Base-by-base conservation (phyloP, 2,888 invertebrate species). In the Odontothrips loti region DNA sequence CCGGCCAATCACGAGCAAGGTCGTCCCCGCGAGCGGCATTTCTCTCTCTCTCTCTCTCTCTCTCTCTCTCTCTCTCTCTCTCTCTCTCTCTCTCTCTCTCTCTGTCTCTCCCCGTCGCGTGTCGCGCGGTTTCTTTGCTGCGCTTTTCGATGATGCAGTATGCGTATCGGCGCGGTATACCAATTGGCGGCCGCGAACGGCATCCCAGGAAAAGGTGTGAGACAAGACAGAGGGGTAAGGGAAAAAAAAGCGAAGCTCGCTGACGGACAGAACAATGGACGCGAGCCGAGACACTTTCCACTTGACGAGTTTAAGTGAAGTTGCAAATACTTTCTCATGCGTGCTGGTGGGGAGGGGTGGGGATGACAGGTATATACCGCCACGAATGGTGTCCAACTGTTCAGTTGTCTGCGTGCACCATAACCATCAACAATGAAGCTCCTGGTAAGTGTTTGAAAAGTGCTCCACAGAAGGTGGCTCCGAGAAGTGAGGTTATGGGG, bases 341-440 rank as follows among this genome's bases (percentile, higher is more conserved):
- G 68, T 27, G 27, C 23, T 27, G 68, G 68, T 27, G 68, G 68
- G 23, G 2, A 23, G 68, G 23, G 68, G 68, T 75, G 68, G 68
- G 68, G 68, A 75, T 75, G 68, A 27, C 12, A 11, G 68, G 68
- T 75, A 75, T 75, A 75, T 75, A 75, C 68, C 68, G 68, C 68
- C 68, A 75, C 23, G 23, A 75, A 75, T 75, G 68, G 68, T 75
- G 68, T 23, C 68, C 68, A 75, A 75, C 68, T 75, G 68, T 75
- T 75, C 68, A 75, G 68, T 75, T 75, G 68, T 75, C 68, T 12
- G 68, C 68, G 23, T 12, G 23, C 68, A 10, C 27, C 27, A 75
- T 75, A 27, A 75, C 68, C 27, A 75, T 12, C 68, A 27, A 75
- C 68, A 75, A 75, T 75, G 68, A 75, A 27, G 27, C 27, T 75